Base-by-base conservation (phyloP, 2,888 invertebrate species). In the Melitaea athalia region DNA sequence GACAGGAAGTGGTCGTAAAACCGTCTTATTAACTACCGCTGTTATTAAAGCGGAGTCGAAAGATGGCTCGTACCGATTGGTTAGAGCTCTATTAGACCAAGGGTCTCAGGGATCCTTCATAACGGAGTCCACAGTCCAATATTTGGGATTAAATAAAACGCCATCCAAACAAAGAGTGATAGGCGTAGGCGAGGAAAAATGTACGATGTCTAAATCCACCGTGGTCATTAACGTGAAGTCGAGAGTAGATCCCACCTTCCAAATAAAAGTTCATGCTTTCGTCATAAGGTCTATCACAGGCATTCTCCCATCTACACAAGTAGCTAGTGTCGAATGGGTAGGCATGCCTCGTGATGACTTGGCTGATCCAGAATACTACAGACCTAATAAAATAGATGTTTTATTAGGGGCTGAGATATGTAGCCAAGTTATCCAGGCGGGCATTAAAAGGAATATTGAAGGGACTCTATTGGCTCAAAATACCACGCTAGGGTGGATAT, bases 1-100 rank as follows among this genome's bases (percentile, higher is more conserved):
- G 17, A 12, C 17, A 42, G 31, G 38, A 38, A 59, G 60, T 52
- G n/a, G 31, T 38, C n/a, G 33, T 14, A 57, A 31, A n/a, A 74
- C 74, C 53, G 75, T 76, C 15, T 67, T 80, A 63, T 68, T 79
- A 60, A 75, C 77, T 8, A 79, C 77, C 5, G 77, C 79, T 14
- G 17, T 59, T 42, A 42, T 59, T 42, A 42, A 74, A 31, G 71
- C 72, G 38, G 50, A 72, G 57, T 73, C 75, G 6, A 70, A 64
- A 43, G 60, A 57, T 14, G 68, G 63, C 11, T 12, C 52, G 8
- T 33, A n/a, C 55, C 61, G 50, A 10, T 24, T 53, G 17, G 17
- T 68, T 15, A 45, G 66, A 43, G 63, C 68, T 12, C 52, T 69
- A 17, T 49, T 71, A 31, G 71, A 71, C 65, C 71, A 68, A 49